A percentile compares a stretch with the other conserved stretches of the same genome.
Conservation (phyloP, 2,113 vertebrate genomes). For the Tachysurus fulvidraco region DNA sequence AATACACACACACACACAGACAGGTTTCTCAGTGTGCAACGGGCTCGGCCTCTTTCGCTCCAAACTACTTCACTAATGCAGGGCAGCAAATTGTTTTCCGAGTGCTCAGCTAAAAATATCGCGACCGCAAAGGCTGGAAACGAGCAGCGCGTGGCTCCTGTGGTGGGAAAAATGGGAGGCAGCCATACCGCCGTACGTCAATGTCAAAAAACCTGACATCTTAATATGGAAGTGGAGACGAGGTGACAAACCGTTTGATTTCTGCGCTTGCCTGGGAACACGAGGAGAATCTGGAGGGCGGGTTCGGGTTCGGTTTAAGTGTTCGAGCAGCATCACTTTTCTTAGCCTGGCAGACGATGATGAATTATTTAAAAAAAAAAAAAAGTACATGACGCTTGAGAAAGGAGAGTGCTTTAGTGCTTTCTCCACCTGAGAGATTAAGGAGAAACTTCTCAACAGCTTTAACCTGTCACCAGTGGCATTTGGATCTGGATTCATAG, state of each 20-base stretch:
- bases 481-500: constrained; percentile 25
- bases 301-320: background rate
- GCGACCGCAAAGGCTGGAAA: constrained; percentile 25
- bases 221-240: constrained; percentile 3
- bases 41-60: background rate
- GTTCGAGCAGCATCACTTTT: constrained; percentile 2
- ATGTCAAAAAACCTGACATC: constrained; percentile 23
- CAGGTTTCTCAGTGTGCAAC: constrained; percentile 12
- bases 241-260: constrained; percentile 15
- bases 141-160: constrained; percentile 19
- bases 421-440: constrained; percentile 11
- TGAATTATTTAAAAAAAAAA: constrained; percentile 25
- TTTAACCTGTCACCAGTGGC: constrained; percentile 1
- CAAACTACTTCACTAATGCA: constrained; percentile 15
- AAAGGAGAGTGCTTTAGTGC: background rate
- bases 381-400: background rate
- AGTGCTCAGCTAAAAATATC: constrained; percentile 50
- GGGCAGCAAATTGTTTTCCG: constrained; percentile 40
- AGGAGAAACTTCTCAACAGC: constrained; percentile 29
- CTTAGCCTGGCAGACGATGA: background rate
- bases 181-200: background rate
- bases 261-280: background rate
- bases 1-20: background rate
- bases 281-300: background rate
- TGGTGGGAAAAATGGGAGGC: constrained; percentile 20